Evolutionary conservation across 1,140 invertebrate genomes (phyloP).

Genomic region (Solenopsis fugax): DNA sequence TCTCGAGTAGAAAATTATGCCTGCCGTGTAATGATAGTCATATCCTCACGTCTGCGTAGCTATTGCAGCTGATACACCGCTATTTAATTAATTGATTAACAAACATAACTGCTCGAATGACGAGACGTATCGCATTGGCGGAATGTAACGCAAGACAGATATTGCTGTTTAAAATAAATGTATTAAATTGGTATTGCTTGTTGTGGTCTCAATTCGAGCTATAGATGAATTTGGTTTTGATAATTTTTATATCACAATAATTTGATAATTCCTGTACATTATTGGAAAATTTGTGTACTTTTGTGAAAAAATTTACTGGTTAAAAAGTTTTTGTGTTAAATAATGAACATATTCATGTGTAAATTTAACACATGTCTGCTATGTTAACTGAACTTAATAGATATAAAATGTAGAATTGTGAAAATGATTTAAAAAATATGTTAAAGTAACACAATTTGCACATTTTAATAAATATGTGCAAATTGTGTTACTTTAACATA

Average conservation of each 20-base stretch:
- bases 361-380: too few species aligned
- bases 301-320: too few species aligned
- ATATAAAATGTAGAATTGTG: too few species aligned
- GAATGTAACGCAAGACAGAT: background rate
- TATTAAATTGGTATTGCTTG: background rate
- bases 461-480: too few species aligned
- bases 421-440: too few species aligned
- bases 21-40: background rate
- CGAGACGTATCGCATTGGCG: background rate
- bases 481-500: too few species aligned
- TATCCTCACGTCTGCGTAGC: background rate
- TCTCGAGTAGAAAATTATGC: slow-evolving; percentile 26
- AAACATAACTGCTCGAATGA: background rate
- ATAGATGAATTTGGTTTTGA: background rate
- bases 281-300: too few species aligned
- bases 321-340: too few species aligned
- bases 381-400: too few species aligned
- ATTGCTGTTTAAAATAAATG: background rate
- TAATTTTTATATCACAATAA: background rate
- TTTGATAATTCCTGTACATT: background rate
- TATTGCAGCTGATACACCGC: background rate
- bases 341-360: too few species aligned
- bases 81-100: slow-evolving; percentile 15
- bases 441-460: too few species aligned
- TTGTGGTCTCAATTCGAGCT: background rate